Base-by-base conservation (phyloP, 2,113 vertebrate species). In the Nestor notabilis region DNA sequence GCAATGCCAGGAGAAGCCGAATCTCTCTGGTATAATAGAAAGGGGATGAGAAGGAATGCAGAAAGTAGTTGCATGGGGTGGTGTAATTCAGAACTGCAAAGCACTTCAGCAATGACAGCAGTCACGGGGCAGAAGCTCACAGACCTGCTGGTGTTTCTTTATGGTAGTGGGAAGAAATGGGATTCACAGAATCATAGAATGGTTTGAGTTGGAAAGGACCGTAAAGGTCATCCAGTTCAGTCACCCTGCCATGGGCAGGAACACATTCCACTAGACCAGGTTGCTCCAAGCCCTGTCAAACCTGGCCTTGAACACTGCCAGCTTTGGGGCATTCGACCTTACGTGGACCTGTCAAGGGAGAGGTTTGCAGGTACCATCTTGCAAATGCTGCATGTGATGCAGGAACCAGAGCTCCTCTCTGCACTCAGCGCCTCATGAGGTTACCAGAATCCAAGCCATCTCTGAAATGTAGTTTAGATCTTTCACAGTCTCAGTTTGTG, bases 111-210 rank as follows among this genome's bases (percentile, higher is more conserved):
- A 37, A 4, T 12, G 43, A 25, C 1, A 17, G 64, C 24, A 39
- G 63, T 33, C 18, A 2, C 55, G 1, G 2, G 23, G 41, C 49
- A 55, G 37, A 28, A 33, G 52, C 35, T 64, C 25, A 24, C 37
- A 37, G 18, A 10, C 37, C 33, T 5, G 0, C 74, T 83, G 31
- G 12, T 43, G 11, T 74, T 83, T 27, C 53, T 80, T 60, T 56
- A 39, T 43, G 75, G 20, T 19, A 25, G 31, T 17, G 16, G 60
- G 60, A 50, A 60, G 37, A 68, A 41, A 17, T 19, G 39, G 6
- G 17, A 28, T 66, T 77, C 0, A 0, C 56, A 23, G 33, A 58
- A 58, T 77, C 0, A 0, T 33, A 23, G 33, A 58, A 58, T 14
- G 55, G 33, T n/a, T 14, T n/a, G 55, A 13, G 55, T 58, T 58